Base-by-base conservation (phyloP, 1,140 invertebrate species). In the Heliothis subflexa region DNA sequence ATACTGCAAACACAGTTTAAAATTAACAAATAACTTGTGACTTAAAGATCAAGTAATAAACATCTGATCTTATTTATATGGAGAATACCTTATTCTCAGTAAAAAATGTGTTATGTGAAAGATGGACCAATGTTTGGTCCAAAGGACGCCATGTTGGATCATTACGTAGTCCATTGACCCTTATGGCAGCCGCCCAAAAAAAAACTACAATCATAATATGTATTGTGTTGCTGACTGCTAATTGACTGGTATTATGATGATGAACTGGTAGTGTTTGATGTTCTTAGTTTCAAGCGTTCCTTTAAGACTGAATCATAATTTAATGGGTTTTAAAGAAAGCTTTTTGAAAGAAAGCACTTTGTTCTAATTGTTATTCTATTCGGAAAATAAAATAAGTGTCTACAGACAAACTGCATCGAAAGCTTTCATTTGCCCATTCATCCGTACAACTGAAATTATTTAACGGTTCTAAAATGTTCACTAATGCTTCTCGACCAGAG, bases 101-200 rank as follows among this genome's bases (percentile, higher is more conserved):
- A 13, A 10, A 21, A 18, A 4, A 18, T 11, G 33, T 40, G 16
- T 55, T 18, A 7, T 25, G 16, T 18, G 3, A 40, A 55, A n/a
- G 13, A 40, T 62, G 45, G 33, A 33, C 40, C 61, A 45, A 64
- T 45, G 61, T 64, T 64, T n/a, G 40, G 9, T 47, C 59, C n/a
- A 18, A 62, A 45, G 28, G 10, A 12, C 33, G 61, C 61, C n/a
- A 64, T 33, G 14, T 64, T 47, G 33, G 61, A 64, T 64, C 33
- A 64, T 64, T 45, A 64, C 33, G n/a, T 45, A 64, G 61, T 64
- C n/a, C 61, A 9, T 64, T 64, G 61, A 64, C 61, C 61, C 61
- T 62, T 62, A 64, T 64, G 61, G 61, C 61, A 64, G 33, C n/a
- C n/a, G 14, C 33, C 61, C 61, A 64, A 64, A 64, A 57, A 64